A percentile compares a stretch with the other conserved stretches of the same genome.
Evolutionary conservation across 2,888 invertebrate genomes (phyloP).

Genomic region (Nomada fabriciana): DNA sequence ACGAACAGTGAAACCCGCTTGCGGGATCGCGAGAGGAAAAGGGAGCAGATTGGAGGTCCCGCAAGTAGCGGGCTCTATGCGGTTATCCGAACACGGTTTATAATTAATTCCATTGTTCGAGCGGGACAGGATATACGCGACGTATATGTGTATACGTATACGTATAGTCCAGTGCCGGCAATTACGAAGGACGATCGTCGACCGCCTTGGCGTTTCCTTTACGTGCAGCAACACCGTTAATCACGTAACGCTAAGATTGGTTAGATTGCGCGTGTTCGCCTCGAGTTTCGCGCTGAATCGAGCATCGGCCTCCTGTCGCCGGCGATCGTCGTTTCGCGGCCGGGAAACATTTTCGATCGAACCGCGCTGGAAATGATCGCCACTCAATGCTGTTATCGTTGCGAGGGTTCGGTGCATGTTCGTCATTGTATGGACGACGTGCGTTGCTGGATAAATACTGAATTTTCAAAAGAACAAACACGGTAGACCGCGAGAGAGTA

Average conservation of each 20-base stretch:
- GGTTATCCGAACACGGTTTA: conserved; percentile 78
- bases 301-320: conserved; percentile 9
- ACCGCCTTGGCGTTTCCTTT: conserved; percentile 71
- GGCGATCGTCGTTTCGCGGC: conserved; percentile 29
- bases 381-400: conserved; percentile 11
- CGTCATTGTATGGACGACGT: background rate
- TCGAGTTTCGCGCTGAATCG: conserved; percentile 20
- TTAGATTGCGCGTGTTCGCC: background rate
- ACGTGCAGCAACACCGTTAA: conserved; percentile 75
- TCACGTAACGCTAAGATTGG: conserved; percentile 62
- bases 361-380: conserved; percentile 51
- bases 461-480: background rate
- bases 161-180: conserved; percentile 66
- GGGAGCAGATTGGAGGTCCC: conserved; percentile 58
- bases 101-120: conserved; percentile 82
- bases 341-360: conserved; percentile 48
- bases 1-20: conserved; percentile 18
- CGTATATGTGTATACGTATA: background rate
- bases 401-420: background rate
- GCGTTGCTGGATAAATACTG: too few relatives aligned
- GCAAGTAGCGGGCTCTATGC: conserved; percentile 76
- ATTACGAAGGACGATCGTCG: conserved; percentile 68
- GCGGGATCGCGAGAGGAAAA: conserved; percentile 8
- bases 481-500: background rate
- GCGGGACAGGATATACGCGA: conserved; percentile 49